These are phyloP conservation scores for Pheosia gnoma DNA, from an alignment of 2,888 invertebrate species.

Conservation along the genomic window DNA sequence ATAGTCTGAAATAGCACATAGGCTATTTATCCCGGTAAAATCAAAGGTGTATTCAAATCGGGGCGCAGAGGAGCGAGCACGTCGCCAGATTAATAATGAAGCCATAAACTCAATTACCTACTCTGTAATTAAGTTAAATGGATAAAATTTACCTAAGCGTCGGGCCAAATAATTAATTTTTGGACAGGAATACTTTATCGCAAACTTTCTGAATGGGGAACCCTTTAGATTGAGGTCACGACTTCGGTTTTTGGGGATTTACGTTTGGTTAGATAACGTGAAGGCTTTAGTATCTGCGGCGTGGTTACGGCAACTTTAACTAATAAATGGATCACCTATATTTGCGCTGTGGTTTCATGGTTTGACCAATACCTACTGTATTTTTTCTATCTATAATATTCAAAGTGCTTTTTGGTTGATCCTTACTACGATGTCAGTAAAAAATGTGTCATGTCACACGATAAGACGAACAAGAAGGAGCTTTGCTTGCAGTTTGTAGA, in stretches of 20 bases:
- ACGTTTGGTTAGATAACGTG: conserved; percentile 1
- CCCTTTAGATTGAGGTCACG: conserved; percentile 22
- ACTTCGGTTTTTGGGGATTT: background rate
- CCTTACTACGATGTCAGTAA: no score
- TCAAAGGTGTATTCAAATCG: conserved; percentile 48
- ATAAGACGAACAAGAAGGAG: no score
- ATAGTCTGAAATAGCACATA: no score
- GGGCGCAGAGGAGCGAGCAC: conserved; percentile 48
- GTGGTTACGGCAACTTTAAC: background rate
- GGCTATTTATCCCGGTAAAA: no score
- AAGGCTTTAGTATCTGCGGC: background rate
- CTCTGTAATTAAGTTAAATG: conserved; percentile 74
- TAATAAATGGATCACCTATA: background rate
- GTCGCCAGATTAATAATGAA: conserved; percentile 69
- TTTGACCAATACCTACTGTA: no score
- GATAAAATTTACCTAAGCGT: conserved; percentile 68
- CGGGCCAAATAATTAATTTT: conserved; percentile 65
- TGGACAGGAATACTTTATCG: conserved; percentile 33
- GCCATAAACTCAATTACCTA: conserved; percentile 71
- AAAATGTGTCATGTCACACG: no score
- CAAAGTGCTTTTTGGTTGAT: no score
- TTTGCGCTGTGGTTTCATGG: no score
- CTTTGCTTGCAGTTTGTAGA: no score
- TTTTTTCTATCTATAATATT: no score
- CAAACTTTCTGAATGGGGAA: conserved; percentile 39